Evolutionary conservation across 2,888 invertebrate species (phyloP).

Genomic region (Cyclophora punctaria): DNA sequence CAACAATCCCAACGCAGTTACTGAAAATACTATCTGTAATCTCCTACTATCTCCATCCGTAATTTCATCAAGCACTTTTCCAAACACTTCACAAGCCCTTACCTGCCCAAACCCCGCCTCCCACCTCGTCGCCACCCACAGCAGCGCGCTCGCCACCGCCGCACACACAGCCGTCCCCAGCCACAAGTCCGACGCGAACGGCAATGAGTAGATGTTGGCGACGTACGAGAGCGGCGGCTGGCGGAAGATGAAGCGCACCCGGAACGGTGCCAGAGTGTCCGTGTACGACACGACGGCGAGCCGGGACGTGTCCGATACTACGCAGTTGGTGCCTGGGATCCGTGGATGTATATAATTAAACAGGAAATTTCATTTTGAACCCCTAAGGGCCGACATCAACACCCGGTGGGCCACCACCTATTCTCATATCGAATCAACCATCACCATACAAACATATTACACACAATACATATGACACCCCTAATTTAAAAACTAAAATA

Average conservation of each 20-base stretch:
- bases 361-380: no score
- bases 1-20: no score
- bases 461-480: no score
- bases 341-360: background rate
- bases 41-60: no score
- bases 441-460: no score
- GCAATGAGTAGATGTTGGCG: slow-evolving; percentile 78
- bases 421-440: no score
- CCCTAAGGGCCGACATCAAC: no score
- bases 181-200: slow-evolving; percentile 78
- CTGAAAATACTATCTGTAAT: no score
- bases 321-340: slow-evolving; percentile 45
- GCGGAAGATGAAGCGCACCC: slow-evolving; percentile 75
- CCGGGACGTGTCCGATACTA: slow-evolving; percentile 26
- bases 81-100: slow-evolving; percentile 3
- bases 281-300: slow-evolving; percentile 57
- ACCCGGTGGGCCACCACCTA: no score
- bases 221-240: slow-evolving; percentile 79
- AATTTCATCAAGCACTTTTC: no score
- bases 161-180: slow-evolving; percentile 58
- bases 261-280: slow-evolving; percentile 57
- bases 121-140: slow-evolving; percentile 53
- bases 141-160: slow-evolving; percentile 37
- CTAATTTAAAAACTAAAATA: no score
- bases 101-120: slow-evolving; percentile 33